A percentile compares a stretch with the other conserved stretches of the same genome.
phyloP scores from a whole-genome alignment of 2,888 invertebrate species.

The Cataglyphis altisquamis region DNA sequence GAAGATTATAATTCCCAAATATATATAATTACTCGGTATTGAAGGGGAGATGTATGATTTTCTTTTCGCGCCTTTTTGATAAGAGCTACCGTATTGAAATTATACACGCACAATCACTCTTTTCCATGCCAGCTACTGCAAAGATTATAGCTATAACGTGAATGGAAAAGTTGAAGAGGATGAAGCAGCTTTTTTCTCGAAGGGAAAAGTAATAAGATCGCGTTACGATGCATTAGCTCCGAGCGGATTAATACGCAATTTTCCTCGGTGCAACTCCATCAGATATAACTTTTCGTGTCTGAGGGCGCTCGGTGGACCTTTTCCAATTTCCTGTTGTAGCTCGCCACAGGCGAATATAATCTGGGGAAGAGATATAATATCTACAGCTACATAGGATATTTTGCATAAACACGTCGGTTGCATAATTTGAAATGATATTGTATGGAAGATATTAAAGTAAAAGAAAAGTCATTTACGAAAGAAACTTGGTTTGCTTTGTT shows the following conservation, averaged over 20 bases:
- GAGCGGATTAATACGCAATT: slow-evolving; percentile 60
- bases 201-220: slow-evolving; percentile 50
- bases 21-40: not conserved
- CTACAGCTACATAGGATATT: not conserved
- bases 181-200: slow-evolving; percentile 1
- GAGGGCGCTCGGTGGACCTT: slow-evolving; percentile 27
- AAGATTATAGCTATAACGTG: slow-evolving; percentile 13
- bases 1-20: not conserved
- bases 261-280: slow-evolving; percentile 35
- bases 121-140: slow-evolving; percentile 25
- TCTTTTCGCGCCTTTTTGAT: not conserved
- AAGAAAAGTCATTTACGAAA: not conserved
- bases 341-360: slow-evolving; percentile 35
- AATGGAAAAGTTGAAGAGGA: slow-evolving; percentile 13
- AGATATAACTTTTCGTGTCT: slow-evolving; percentile 49
- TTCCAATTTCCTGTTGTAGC: slow-evolving; percentile 58
- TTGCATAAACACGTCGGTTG: slow-evolving; percentile 21
- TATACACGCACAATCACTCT: not conserved
- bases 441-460: slow-evolving; percentile 5
- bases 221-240: slow-evolving; percentile 55
- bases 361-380: slow-evolving; percentile 1
- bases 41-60: not conserved
- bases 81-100: slow-evolving; percentile 11
- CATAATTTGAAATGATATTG: slow-evolving; percentile 26
- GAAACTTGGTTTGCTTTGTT: not conserved